These are phyloP conservation scores for Strix occidentalis DNA, from an alignment of 2,797 vertebrate genomes.

Conservation along the genomic window DNA sequence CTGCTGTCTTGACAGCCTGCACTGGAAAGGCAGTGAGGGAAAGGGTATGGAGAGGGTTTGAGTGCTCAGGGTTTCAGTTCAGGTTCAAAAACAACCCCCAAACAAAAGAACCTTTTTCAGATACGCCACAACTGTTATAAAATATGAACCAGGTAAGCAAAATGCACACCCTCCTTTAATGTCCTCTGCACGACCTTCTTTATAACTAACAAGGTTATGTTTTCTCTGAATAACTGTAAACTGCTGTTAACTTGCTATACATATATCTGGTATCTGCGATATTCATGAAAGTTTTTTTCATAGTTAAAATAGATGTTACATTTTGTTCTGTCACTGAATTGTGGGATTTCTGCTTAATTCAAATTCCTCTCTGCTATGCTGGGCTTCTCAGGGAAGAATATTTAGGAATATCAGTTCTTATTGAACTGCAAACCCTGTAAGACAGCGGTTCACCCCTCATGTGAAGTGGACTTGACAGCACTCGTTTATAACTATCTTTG, in stretches of 20 bases:
- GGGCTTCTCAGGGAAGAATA: neutral
- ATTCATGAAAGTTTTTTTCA: neutral
- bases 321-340: neutral
- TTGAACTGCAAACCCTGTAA: neutral
- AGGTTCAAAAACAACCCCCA: neutral
- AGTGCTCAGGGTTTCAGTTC: neutral
- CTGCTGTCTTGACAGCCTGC: neutral
- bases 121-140: neutral
- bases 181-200: neutral
- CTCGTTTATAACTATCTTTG: slow-evolving; percentile 51
- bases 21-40: neutral
- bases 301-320: neutral
- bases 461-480: slow-evolving; percentile 41
- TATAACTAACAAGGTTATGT: neutral
- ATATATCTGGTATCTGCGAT: neutral
- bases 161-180: neutral
- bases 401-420: slow-evolving; percentile 12
- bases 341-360: neutral
- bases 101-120: neutral
- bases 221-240: neutral
- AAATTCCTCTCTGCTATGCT: neutral
- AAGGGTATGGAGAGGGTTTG: neutral
- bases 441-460: neutral
- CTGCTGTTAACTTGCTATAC: neutral
- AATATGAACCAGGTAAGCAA: neutral